These are phyloP conservation scores for Autographa pulchrina DNA, from an alignment of 2,888 invertebrate genomes.

Conservation along the genomic window DNA sequence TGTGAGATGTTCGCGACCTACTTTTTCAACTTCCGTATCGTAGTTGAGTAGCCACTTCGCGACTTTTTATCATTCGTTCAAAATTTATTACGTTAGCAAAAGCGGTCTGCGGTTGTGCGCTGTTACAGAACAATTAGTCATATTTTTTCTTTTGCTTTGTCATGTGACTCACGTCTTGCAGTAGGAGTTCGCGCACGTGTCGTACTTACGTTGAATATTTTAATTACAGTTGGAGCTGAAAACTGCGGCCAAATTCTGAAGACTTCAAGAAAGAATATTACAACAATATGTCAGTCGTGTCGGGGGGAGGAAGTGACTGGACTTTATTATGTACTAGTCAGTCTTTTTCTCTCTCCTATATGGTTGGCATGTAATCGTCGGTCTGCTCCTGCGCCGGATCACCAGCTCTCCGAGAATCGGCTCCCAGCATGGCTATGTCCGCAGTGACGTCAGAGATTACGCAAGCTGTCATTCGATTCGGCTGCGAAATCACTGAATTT, in stretches of 20 bases:
- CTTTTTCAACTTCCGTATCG: slow-evolving; percentile 84
- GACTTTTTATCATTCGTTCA: slow-evolving; percentile 64
- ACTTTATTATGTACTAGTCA: slow-evolving; percentile 90
- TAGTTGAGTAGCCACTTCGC: slow-evolving; percentile 75
- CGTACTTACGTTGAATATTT: slow-evolving; percentile 57
- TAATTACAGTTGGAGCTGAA: slow-evolving; percentile 70
- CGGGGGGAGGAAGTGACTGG: slow-evolving; percentile 92
- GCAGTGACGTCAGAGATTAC: slow-evolving; percentile 88
- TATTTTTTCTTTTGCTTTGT: slow-evolving; percentile 71
- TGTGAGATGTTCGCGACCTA: slow-evolving; percentile 82
- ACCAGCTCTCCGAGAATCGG: slow-evolving; percentile 16
- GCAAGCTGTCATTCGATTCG: slow-evolving; percentile 83
- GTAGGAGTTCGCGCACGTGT: slow-evolving; percentile 56
- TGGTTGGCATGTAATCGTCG: slow-evolving; percentile 86
- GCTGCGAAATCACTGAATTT: slow-evolving; percentile 88
- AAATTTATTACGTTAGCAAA: slow-evolving; percentile 51
- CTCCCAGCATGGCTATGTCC: slow-evolving; percentile 69
- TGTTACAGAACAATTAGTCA: slow-evolving; percentile 61
- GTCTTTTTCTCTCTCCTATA: slow-evolving; percentile 95
- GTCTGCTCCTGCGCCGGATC: slow-evolving; percentile 41
- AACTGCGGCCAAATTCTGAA: slow-evolving; percentile 52
- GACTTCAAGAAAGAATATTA: slow-evolving; percentile 64
- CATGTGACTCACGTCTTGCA: slow-evolving; percentile 71
- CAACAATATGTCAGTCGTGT: slow-evolving; percentile 80
- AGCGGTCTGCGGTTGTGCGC: slow-evolving; percentile 59